phyloP scores from a whole-genome alignment of 2,113 vertebrate genomes.

The Mixornis gularis region DNA sequence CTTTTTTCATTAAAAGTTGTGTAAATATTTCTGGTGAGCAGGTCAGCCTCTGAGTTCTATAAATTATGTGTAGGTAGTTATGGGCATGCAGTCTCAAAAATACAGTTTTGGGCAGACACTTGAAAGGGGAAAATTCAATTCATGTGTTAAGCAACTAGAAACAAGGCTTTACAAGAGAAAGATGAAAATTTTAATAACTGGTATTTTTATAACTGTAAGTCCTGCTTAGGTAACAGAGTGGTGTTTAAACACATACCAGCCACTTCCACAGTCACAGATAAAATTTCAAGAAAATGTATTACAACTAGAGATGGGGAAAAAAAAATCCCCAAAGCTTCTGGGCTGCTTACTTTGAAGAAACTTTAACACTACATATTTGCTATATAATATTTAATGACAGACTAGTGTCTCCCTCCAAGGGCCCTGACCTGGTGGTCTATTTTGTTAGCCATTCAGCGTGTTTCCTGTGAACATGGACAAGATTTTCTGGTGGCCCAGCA shows the following conservation, averaged over 20 bases:
- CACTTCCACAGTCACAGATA: background rate
- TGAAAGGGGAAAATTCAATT: background rate
- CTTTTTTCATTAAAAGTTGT: background rate
- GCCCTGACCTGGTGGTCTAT: background rate
- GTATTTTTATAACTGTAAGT: background rate
- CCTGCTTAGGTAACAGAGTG: background rate
- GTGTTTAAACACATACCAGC: background rate
- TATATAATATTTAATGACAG: background rate
- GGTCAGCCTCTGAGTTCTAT: background rate
- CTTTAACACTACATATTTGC: background rate
- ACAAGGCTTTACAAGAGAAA: background rate
- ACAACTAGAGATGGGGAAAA: background rate
- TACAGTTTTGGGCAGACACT: background rate
- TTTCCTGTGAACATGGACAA: background rate
- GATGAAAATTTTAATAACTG: background rate
- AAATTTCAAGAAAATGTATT: background rate
- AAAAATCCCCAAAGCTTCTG: background rate
- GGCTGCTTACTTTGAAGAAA: background rate
- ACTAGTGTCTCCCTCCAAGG: accelerated
- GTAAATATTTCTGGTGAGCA: background rate
- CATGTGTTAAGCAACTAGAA: background rate
- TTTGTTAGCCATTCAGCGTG: background rate
- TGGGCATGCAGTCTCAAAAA: background rate
- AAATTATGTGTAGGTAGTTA: background rate
- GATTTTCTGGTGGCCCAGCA: background rate